A percentile compares a stretch with the other conserved stretches of the same genome.
Conservation (phyloP, 2,797 vertebrate species). For the Pangasius larnaudii region DNA sequence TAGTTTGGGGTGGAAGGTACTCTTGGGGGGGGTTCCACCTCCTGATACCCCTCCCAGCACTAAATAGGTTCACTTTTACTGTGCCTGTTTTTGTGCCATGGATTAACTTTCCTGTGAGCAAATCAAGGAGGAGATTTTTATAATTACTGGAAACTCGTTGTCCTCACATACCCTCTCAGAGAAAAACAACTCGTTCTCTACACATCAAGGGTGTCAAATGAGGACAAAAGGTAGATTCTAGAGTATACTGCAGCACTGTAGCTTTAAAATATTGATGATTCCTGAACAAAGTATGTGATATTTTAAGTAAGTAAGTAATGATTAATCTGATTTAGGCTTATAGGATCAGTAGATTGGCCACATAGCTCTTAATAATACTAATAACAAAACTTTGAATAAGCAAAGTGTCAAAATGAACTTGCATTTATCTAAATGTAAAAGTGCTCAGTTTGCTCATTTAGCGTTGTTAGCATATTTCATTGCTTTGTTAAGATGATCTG, state of each 20-base stretch:
- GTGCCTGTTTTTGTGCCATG: conserved; percentile 59
- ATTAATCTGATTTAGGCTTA: conserved; percentile 22
- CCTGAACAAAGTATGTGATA: conserved; percentile 42
- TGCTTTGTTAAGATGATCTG: background rate
- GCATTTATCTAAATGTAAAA: background rate
- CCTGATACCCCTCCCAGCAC: conserved; percentile 41
- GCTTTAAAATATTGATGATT: background rate
- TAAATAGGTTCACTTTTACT: conserved; percentile 52
- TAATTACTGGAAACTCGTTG: conserved; percentile 52
- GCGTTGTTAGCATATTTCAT: background rate
- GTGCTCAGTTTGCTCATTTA: background rate
- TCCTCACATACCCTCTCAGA: conserved; percentile 55
- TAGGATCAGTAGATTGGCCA: background rate
- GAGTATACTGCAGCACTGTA: conserved; percentile 33
- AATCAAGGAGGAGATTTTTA: conserved; percentile 52
- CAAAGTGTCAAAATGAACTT: background rate
- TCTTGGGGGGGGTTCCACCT: conserved; percentile 42
- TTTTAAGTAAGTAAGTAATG: conserved; percentile 38
- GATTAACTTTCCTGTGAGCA: conserved; percentile 56
- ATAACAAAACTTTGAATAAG: background rate
- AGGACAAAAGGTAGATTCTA: conserved; percentile 61
- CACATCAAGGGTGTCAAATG: conserved; percentile 60
- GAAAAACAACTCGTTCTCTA: conserved; percentile 36
- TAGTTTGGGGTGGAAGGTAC: conserved; percentile 36
- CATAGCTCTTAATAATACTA: background rate